A percentile compares a stretch with the other conserved stretches of the same genome.
Conservation (phyloP, 1,140 invertebrate genomes). For the Drosophila ercepeae region DNA sequence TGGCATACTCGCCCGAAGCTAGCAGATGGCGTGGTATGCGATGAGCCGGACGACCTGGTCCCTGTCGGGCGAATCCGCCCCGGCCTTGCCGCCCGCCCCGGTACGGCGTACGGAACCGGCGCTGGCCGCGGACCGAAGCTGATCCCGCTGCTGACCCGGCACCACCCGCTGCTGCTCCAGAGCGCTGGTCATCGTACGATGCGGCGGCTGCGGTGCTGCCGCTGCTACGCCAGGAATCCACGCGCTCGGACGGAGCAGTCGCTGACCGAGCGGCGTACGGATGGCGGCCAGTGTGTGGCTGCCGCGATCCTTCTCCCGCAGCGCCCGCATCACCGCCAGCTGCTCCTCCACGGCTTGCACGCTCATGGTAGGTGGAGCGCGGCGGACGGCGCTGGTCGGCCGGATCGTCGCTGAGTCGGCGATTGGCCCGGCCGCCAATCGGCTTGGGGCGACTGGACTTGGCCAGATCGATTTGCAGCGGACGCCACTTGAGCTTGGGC, state of each 20-base stretch:
- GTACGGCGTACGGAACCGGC: constrained; percentile 81
- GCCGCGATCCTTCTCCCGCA: constrained; percentile 39
- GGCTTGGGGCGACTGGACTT: constrained; percentile 84
- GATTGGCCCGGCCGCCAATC: constrained; percentile 69
- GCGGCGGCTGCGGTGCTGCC: constrained; percentile 62
- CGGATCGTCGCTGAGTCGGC: constrained; percentile 61
- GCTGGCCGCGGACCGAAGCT: constrained; percentile 56
- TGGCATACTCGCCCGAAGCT: constrained; percentile 77
- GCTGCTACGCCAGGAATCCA: constrained; percentile 84
- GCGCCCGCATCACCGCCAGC: constrained; percentile 9
- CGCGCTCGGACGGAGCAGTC: constrained; percentile 72
- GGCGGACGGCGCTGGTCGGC: constrained; percentile 62
- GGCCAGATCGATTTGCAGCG: constrained; percentile 88
- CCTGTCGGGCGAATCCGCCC: constrained; percentile 81
- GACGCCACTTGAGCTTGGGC: constrained; percentile 91
- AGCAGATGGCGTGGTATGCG: constrained; percentile 83
- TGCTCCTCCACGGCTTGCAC: constrained; percentile 20
- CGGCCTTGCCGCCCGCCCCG: constrained; percentile 74
- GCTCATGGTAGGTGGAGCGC: constrained; percentile 56
- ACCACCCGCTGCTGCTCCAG: constrained; percentile 43
- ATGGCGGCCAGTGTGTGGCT: constrained; percentile 56
- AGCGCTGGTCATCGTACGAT: constrained; percentile 55
- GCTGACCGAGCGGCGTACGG: constrained; percentile 59
- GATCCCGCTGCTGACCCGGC: constrained; percentile 46
- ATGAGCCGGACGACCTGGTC: constrained; percentile 83